Evolutionary conservation across 2,113 vertebrate genomes (phyloP), one percentile per base, ranked within the genome.

Genomic region (Rousettus leschenaultii): DNA sequence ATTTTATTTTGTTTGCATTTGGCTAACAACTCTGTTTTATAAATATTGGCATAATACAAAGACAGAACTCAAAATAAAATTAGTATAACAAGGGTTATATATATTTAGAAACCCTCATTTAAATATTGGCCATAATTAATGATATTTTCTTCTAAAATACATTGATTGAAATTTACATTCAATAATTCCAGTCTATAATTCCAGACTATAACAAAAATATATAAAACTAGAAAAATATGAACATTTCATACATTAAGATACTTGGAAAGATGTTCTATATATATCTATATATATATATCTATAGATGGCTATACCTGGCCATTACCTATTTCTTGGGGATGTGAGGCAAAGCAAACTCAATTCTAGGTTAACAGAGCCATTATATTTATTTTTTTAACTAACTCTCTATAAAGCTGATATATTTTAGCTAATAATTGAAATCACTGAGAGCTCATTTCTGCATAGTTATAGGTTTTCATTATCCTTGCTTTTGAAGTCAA

Each of bases 11-110:
- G 21, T 59, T 79, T 84, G 40, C n/a, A 86, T 98, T 96, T 97
- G 95, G 73, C 93, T 97, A 96, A 97, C 35, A 95, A 95, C 96
- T 97, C 89, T 88, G 38, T 97, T 97, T 96, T 74, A 97, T 57
- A 98, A 98, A 97, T 97, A 98, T 21, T 51, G 63, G 26, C 6
- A 79, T 82, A 79, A 57, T 77, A 96, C 38, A 97, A 97, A 94
- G 97, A 97, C n/a, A 87, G 73, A 98, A 96, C 61, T 98, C 45
- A 11, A 77, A 97, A 77, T 91, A 97, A 96, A 97, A 86, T 38
- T 61, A 94, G 51, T 95, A 2, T 77, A 97, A 74, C 35, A 66
- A 48, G 79, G 57, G 33, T 68, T 2, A 55, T 53, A 88, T 26
- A 73, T 91, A 97, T 95, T 91, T 78, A 86, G 61, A 94, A 94